A percentile compares a stretch with the other conserved stretches of the same genome.
phyloP scores from a whole-genome alignment of 1,140 invertebrate species.

The Hirudo medicinalis region DNA sequence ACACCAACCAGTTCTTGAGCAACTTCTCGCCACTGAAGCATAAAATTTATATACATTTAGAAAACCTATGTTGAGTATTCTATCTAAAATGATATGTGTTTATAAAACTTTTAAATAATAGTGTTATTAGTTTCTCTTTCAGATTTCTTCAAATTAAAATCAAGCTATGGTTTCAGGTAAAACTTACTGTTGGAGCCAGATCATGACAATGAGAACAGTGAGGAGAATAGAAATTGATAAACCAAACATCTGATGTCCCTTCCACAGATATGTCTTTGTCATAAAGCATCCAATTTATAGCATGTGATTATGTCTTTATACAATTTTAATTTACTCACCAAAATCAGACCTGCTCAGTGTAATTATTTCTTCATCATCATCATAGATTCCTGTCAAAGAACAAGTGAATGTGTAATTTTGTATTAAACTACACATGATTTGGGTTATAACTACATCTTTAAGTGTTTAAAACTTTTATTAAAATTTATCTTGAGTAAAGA shows the following conservation, averaged over 20 bases:
- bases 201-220: conserved; percentile 70
- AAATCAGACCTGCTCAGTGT: conserved; percentile 60
- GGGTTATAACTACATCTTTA: no score
- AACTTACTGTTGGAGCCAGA: conserved; percentile 50
- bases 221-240: conserved; percentile 73
- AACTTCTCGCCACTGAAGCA: conserved; percentile 55
- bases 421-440: no score
- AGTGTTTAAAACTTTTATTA: no score
- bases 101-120: no score
- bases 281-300: neutral
- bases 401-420: neutral
- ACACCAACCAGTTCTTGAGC: conserved; percentile 58
- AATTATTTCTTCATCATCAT: conserved; percentile 67
- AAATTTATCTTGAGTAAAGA: no score
- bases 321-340: conserved; percentile 46
- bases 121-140: neutral
- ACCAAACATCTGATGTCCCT: conserved; percentile 56
- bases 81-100: no score
- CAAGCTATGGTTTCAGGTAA: neutral
- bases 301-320: neutral
- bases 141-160: no score
- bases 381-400: conserved; percentile 55
- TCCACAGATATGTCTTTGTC: conserved; percentile 36
- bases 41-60: no score
- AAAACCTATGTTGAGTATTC: no score